Evolutionary conservation across 2,113 vertebrate genomes (phyloP), one percentile per base, ranked within the genome.

Genomic region (Riparia riparia): DNA sequence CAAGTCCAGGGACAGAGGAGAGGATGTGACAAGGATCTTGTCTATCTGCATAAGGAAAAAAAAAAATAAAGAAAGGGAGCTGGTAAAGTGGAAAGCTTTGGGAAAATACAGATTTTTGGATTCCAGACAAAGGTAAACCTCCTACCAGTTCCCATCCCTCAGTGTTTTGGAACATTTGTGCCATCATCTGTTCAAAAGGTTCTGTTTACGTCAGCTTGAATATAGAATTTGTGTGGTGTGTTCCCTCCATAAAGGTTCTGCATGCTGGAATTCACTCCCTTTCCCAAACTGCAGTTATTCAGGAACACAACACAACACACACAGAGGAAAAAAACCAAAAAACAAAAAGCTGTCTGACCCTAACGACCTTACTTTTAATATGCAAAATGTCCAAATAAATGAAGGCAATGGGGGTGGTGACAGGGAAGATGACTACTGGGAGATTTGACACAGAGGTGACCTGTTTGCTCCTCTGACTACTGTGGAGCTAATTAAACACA

Each of bases 401-500:
- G 24, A 92, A 82, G 41, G 15, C 63, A 32, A 7, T 34, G 69
- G n/a, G 41, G 44, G 25, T 71, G 49, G 64, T 0, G 8, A 32
- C 68, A 70, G 95, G 88, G 95, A 95, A 88, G 82, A 85, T 93
- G 93, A 96, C 42, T 97, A 22, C 56, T 93, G 93, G 86, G 94
- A 97, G 85, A 57, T 72, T 44, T 97, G 96, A 93, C 93, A 93
- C 80, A 96, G 96, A 94, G 97, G 86, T 94, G 86, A 96, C 95
- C 92, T 90, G 83, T 68, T 96, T 96, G 81, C 69, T 95, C 20
- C 78, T 95, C 71, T 97, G 90, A 97, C 97, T 97, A 51, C 91
- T 69, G 91, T 72, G 53, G 92, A 85, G 79, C 95, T 98, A 98
- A 98, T 98, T 98, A 98, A 98, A 98, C 84, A 66, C 81, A 97